Percentiles rank a stretch among this genome's conserved stretches.
Conservation (phyloP, 2,113 vertebrate genomes). For the Melierax canorus region DNA sequence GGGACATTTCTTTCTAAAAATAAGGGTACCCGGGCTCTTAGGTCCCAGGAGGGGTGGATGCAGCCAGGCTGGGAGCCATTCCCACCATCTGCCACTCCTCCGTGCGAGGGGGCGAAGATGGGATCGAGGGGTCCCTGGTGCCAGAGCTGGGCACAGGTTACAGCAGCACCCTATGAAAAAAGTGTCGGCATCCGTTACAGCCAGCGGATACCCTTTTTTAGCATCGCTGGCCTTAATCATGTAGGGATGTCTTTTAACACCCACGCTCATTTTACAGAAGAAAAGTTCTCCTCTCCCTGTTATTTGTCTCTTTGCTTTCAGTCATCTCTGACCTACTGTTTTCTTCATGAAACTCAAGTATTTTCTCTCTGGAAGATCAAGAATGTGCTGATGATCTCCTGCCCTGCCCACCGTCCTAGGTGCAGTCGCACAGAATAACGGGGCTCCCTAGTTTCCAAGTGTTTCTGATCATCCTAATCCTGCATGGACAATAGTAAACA, state of each 20-base stretch:
- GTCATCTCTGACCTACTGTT: neutral
- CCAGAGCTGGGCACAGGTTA: rapidly evolving
- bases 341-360: neutral
- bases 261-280: neutral
- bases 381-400: neutral
- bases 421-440: too few relatives aligned
- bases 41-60: neutral
- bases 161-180: neutral
- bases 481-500: neutral
- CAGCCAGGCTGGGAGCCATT: neutral
- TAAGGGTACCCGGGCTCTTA: neutral
- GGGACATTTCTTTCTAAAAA: neutral
- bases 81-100: neutral
- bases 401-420: rapidly evolving
- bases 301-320: neutral
- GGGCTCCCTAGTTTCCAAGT: neutral
- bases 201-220: neutral
- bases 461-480: neutral
- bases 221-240: neutral
- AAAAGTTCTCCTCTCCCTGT: neutral
- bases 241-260: neutral
- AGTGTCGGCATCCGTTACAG: neutral
- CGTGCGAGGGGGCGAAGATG: rapidly evolving
- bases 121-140: neutral
- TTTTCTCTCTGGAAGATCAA: neutral